Conservation (phyloP, 2,888 invertebrate genomes). For the Choreutis nemorana region DNA sequence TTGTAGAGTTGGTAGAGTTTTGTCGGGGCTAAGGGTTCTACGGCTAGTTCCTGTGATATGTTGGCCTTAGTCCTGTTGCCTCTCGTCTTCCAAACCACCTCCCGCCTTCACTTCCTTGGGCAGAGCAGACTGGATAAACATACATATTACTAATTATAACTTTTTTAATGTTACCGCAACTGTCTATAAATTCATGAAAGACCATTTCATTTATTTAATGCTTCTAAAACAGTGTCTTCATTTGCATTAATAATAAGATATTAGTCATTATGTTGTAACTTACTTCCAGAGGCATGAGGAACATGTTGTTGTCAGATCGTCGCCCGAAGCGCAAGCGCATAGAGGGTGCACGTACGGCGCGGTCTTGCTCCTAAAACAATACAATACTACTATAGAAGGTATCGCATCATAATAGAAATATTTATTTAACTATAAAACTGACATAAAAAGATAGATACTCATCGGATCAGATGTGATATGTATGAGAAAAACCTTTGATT, state of each 20-base stretch:
- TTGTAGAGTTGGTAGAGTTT: constrained; percentile 12
- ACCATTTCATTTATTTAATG: not conserved
- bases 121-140: constrained; percentile 39
- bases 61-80: constrained; percentile 43
- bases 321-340: constrained; percentile 80
- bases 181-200: not conserved
- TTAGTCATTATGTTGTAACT: not conserved
- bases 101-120: constrained; percentile 55
- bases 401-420: no score
- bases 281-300: constrained; percentile 55
- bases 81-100: constrained; percentile 46
- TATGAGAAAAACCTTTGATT: no score
- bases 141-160: constrained; percentile 3
- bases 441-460: no score
- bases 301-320: constrained; percentile 74
- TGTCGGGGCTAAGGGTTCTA: constrained; percentile 33
- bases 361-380: constrained; percentile 55
- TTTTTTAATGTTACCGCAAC: not conserved
- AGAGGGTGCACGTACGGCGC: constrained; percentile 78
- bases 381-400: no score
- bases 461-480: no score
- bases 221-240: not conserved
- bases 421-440: no score
- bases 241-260: not conserved
- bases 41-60: constrained; percentile 18